Evolutionary conservation across 2,888 invertebrate genomes (phyloP), one percentile per base, ranked within the genome.

Genomic region (Chironomus riparius): DNA sequence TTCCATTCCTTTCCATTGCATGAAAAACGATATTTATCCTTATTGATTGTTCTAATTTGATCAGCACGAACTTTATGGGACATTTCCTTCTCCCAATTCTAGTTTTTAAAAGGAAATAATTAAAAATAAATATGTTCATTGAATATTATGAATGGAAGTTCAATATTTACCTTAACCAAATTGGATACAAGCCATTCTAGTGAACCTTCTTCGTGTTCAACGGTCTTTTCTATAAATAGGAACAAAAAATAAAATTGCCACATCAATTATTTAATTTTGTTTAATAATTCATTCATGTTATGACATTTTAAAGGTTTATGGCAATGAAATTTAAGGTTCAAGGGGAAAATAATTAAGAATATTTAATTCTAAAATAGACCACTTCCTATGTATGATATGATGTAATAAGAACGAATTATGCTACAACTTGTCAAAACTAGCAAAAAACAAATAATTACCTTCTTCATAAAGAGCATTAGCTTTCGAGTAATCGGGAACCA

Each of bases 51-150:
- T 65, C 65, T 21, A 22, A 65, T 65, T 24, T 65, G 65, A 65
- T 65, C 65, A 10, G 18, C 21, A 65, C 65, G 65, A 10, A 65
- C 21, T 13, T 65, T 65, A 22, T 65, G 65, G 3, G 65, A 65
- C 65, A 65, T 65, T 65, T 65, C 65, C 5, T 65, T 65, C 21
- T 65, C 65, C 65, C 65, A 65, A 22, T 65, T 65, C 65, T 65
- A 21, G 2, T 65, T 21, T n/a, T 56, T 56, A 15, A 50, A 4
- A 50, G 3, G 13, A 50, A 50, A 3, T 50, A 4, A n/a, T 50
- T n/a, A 50, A n/a, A n/a, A n/a, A n/a, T n/a, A n/a, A 15, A 4
- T n/a, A 13, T 7, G 13, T 13, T 48, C 4, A 13, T 24, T 24
- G 22, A 3, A 24, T 3, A 24, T 24, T 24, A 24, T n/a, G n/a